These are phyloP conservation scores for Euphonia xanthogaster DNA, from an alignment of 2,797 vertebrate genomes.

Conservation along the genomic window DNA sequence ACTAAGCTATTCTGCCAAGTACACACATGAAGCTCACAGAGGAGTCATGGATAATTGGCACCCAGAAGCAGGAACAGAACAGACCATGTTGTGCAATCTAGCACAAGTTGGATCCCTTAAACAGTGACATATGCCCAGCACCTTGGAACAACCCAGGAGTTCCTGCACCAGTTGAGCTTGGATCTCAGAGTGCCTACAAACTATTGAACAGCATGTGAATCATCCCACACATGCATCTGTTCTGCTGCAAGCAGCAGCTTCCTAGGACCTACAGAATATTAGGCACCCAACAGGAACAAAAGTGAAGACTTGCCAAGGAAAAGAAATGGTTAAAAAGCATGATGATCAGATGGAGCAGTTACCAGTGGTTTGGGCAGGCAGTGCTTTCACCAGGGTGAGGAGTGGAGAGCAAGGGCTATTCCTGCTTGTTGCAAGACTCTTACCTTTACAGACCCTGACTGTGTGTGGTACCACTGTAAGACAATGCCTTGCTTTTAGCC, in stretches of 20 bases:
- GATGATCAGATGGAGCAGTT: background rate
- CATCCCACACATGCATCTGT: background rate
- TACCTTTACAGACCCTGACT: background rate
- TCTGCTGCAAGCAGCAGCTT: background rate
- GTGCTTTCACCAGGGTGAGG: background rate
- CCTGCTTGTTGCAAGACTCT: background rate
- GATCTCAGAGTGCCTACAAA: background rate
- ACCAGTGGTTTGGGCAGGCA: background rate
- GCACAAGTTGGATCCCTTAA: background rate
- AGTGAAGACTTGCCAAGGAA: background rate
- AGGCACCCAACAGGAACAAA: background rate
- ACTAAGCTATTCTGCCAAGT: constrained; percentile 28
- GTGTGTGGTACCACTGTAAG: background rate
- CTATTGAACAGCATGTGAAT: background rate
- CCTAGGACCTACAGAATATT: background rate
- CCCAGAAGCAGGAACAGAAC: background rate
- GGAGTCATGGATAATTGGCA: constrained; percentile 24
- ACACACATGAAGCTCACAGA: constrained; percentile 24
- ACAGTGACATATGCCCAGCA: constrained; percentile 32
- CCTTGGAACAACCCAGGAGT: background rate
- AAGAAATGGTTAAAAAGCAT: background rate
- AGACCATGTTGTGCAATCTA: background rate
- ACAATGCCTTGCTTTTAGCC: background rate
- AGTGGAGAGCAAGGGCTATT: background rate
- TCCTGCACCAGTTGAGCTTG: background rate